Percentiles rank a stretch among this genome's conserved stretches.
phyloP scores from a whole-genome alignment of 2,113 vertebrate genomes.

The Petrocephalus zakoni region DNA sequence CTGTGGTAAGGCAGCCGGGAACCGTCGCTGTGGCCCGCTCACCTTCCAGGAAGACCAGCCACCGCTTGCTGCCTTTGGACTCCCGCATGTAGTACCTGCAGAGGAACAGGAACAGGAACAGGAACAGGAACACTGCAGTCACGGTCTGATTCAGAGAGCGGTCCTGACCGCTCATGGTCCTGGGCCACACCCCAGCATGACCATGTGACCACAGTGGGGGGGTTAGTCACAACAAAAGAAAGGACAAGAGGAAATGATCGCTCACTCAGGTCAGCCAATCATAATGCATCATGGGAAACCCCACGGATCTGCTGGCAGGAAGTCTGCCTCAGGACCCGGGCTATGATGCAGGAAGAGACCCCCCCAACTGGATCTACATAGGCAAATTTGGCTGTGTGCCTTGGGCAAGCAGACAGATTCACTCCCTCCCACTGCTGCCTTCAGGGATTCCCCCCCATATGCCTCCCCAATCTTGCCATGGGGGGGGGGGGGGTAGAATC shows the following conservation, averaged over 20 bases:
- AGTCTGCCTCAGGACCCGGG: background rate
- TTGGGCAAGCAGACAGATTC: background rate
- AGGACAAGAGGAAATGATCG: background rate
- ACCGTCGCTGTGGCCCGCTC: conserved; percentile 23
- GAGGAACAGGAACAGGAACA: background rate
- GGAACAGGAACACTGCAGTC: no score
- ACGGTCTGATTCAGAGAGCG: background rate
- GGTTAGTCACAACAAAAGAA: background rate
- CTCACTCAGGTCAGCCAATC: background rate
- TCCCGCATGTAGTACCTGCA: conserved; percentile 84
- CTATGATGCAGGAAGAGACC: background rate
- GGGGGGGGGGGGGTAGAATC: background rate
- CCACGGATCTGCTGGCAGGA: background rate
- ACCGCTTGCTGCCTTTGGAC: conserved; percentile 81
- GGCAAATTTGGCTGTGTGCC: background rate
- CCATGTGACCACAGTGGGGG: background rate
- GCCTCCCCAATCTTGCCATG: background rate
- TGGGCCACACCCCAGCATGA: background rate
- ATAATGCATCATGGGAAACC: background rate
- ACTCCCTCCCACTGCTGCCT: background rate
- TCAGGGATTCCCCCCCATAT: no score
- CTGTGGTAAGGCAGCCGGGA: background rate
- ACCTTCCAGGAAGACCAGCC: conserved; percentile 88
- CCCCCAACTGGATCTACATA: background rate
- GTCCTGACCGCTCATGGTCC: background rate